These are phyloP conservation scores for Rotaria magnacalcarata DNA, from an alignment of 2,888 invertebrate species.

Conservation along the genomic window DNA sequence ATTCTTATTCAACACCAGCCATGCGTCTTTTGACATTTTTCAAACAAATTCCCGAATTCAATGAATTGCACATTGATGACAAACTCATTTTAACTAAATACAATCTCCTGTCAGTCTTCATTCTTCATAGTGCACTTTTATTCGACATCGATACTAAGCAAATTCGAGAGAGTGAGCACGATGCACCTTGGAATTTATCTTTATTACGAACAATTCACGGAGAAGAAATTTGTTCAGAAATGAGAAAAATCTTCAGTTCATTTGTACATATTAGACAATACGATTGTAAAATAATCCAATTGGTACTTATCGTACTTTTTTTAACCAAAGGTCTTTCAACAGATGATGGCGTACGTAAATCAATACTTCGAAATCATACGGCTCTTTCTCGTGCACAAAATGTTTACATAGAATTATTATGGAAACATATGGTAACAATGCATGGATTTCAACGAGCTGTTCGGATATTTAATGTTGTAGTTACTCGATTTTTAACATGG, in stretches of 20 bases:
- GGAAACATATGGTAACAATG: not conserved
- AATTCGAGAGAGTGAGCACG: not conserved
- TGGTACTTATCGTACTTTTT: not conserved
- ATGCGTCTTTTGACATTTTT: not conserved
- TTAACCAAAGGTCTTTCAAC: not conserved
- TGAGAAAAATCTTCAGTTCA: not conserved
- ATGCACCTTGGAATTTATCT: not conserved
- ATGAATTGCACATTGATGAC: not conserved
- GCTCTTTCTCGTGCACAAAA: not conserved
- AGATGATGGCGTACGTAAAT: not conserved
- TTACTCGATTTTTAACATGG: not conserved
- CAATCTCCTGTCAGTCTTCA: not conserved
- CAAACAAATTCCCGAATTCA: not conserved
- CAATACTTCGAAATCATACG: not conserved
- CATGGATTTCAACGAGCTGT: not conserved
- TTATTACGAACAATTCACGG: not conserved
- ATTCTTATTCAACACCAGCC: not conserved
- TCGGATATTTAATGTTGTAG: not conserved
- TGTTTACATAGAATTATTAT: not conserved
- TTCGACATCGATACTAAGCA: not conserved
- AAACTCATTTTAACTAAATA: not conserved
- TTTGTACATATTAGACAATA: not conserved
- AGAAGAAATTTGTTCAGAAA: not conserved
- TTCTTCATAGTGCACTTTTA: not conserved
- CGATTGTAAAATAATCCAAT: not conserved